Percentiles rank a stretch among this genome's conserved stretches.
Evolutionary conservation across 2,888 invertebrate species (phyloP).

Genomic region (Drosophila seclusa): DNA sequence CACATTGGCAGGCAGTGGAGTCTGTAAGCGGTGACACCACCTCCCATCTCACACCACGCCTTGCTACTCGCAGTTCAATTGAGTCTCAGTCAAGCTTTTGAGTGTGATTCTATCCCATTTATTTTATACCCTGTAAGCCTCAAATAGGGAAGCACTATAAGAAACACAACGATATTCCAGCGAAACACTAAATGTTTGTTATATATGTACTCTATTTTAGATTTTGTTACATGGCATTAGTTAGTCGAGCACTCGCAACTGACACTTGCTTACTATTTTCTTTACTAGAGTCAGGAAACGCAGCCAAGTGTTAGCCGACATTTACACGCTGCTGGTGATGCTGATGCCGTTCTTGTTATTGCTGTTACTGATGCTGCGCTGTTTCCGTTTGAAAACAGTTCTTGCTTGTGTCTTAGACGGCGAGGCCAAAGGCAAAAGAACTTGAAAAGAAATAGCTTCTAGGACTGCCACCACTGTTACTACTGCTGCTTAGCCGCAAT

Average conservation of each 20-base stretch:
- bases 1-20: constrained; percentile 31
- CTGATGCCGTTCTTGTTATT: constrained; percentile 3
- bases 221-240: background rate
- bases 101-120: constrained; percentile 35
- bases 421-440: constrained; percentile 34
- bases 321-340: constrained; percentile 69
- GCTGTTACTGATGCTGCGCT: constrained; percentile 29
- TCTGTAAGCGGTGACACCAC: constrained; percentile 7
- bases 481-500: constrained; percentile 26
- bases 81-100: constrained; percentile 51
- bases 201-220: background rate
- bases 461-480: constrained; percentile 11
- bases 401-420: constrained; percentile 34
- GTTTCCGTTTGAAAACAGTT: constrained; percentile 49
- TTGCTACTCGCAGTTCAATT: constrained; percentile 24
- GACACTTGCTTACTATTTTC: constrained; percentile 1
- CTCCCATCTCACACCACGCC: background rate
- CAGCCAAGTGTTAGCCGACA: constrained; percentile 74
- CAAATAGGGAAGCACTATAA: background rate
- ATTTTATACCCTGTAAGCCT: constrained; percentile 6
- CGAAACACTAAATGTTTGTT: background rate
- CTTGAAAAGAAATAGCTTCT: constrained; percentile 32
- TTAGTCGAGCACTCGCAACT: background rate
- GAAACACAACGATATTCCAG: background rate
- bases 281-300: constrained; percentile 59